phyloP scores from a whole-genome alignment of 2,797 vertebrate genomes.

The Epinephelus coioides region DNA sequence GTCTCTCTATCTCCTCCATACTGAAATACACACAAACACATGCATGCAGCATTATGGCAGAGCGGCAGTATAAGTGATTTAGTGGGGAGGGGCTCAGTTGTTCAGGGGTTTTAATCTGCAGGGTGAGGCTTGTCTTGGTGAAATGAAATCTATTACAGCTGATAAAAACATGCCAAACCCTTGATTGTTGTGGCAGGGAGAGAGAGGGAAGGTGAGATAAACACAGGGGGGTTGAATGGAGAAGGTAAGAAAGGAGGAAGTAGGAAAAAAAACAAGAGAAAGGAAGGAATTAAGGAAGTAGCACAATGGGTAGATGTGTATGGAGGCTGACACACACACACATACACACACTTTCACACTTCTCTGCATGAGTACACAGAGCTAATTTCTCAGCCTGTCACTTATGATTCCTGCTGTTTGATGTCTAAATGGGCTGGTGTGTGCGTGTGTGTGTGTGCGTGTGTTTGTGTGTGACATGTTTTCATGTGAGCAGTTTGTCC shows the following conservation, averaged over 20 bases:
- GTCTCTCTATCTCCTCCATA: neutral
- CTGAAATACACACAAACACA: slow-evolving; percentile 3
- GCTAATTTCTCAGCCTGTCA: slow-evolving; percentile 26
- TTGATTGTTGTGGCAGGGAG: slow-evolving; percentile 6
- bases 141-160: slow-evolving; percentile 56
- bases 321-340: neutral
- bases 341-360: neutral
- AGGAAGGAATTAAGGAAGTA: neutral
- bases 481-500: neutral
- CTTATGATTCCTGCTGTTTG: slow-evolving; percentile 10
- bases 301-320: neutral
- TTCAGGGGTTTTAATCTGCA: slow-evolving; percentile 54
- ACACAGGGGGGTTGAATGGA: no score
- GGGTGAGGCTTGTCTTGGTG: slow-evolving; percentile 46
- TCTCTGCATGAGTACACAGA: slow-evolving; percentile 6
- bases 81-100: slow-evolving; percentile 20
- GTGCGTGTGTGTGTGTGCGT: neutral
- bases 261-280: neutral
- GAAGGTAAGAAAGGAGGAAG: neutral
- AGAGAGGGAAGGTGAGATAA: neutral
- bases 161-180: slow-evolving; percentile 52
- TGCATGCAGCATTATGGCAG: slow-evolving; percentile 24
- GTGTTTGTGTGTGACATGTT: neutral
- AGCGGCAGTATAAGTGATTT: slow-evolving; percentile 65
- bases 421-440: neutral